phyloP scores from a whole-genome alignment of 2,113 vertebrate species.

The Megaceryle maxima region DNA sequence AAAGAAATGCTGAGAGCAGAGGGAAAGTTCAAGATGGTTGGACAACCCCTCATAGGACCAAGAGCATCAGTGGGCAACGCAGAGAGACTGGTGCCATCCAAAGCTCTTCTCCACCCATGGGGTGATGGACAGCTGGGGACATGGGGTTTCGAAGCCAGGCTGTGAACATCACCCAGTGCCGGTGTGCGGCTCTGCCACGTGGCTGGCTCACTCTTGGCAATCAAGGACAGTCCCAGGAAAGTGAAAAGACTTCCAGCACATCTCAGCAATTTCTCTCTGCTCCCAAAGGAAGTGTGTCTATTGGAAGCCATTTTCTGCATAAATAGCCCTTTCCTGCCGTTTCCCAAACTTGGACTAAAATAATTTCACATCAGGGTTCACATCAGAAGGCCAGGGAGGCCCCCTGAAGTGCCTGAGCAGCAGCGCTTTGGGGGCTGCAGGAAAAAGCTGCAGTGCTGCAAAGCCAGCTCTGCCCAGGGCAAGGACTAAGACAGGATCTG shows the following conservation, averaged over 20 bases:
- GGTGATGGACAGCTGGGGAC: not conserved
- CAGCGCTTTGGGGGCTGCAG: not conserved
- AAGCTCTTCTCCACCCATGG: accelerated
- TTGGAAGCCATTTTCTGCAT: slow-evolving; percentile 51
- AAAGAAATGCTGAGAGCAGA: not conserved
- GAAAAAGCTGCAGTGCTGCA: not conserved
- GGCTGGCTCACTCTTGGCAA: not conserved
- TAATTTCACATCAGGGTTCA: not conserved
- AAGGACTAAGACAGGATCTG: not conserved
- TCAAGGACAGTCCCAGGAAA: not conserved
- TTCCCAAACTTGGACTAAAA: slow-evolving; percentile 26
- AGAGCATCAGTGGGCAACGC: not conserved
- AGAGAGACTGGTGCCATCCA: accelerated
- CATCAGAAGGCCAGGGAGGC: not conserved
- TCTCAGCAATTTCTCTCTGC: not conserved
- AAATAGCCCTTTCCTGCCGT: slow-evolving; percentile 29
- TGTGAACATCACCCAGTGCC: accelerated
- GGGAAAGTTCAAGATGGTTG: not conserved
- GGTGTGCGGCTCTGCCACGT: accelerated
- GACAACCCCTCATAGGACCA: not conserved
- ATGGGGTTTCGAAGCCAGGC: not conserved
- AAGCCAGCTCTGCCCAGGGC: not conserved
- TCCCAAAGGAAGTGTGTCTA: not conserved
- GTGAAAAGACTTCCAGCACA: slow-evolving; percentile 10
- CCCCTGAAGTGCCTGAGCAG: not conserved